Evolutionary conservation across 2,797 vertebrate genomes (phyloP), one percentile per base, ranked within the genome.

Genomic region (Oreochromis mossambicus): DNA sequence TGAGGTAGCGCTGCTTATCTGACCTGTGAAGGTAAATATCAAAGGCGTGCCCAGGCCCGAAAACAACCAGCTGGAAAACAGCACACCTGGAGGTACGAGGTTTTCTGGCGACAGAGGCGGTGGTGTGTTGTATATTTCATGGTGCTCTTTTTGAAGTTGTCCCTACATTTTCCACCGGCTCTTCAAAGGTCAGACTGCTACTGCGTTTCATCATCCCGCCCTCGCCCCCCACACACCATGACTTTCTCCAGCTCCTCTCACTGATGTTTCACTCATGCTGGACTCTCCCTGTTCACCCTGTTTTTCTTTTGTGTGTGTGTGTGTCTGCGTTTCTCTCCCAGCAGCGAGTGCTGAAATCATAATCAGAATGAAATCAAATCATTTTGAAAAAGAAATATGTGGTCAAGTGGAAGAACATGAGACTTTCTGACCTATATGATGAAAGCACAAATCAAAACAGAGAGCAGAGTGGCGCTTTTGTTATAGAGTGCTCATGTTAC

Each of bases 71-170:
- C 13, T 76, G 52, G 86, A 81, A 88, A 90, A 73, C 83, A 82
- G 10, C 68, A 79, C 88, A 90, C 81, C 87, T 92, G 91, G 58
- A 92, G 87, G 70, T 81, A 58, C 8, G n/a, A 89, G 86, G 54
- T 80, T 84, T 87, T 78, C 79, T 29, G 61, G 80, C 24, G 78
- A 80, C 86, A 68, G 87, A 77, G 38, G 86, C 75, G 32, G 83
- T 21, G 43, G 83, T 82, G 85, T 91, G 93, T 93, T 94, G 92
- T 91, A 94, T 94, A 94, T 95, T 95, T 95, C 91, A 94, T 94
- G 92, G 81, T 78, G 80, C 88, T 94, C 94, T 92, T 95, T 94
- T 94, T 95, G 94, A 95, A 94, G 94, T 93, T 89, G 84, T 86
- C 86, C 84, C 90, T 88, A 84, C 87, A 88, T 93, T 94, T 94